phyloP scores from a whole-genome alignment of 1,140 invertebrate species.

The Bombus superbus region DNA sequence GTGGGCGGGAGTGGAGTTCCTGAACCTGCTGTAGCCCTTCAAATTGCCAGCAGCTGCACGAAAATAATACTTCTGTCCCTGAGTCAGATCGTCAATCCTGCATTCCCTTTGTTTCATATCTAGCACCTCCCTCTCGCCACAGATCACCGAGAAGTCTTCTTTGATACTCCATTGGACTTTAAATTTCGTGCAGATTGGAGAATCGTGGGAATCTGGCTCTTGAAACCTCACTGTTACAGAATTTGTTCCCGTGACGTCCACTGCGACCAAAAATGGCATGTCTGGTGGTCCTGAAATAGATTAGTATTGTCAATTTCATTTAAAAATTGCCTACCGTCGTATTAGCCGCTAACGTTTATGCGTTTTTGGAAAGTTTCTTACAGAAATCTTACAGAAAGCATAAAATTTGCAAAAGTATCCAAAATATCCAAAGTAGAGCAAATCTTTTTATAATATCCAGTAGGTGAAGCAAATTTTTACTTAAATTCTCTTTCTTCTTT shows the following conservation, averaged over 20 bases:
- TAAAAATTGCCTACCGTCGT: neutral
- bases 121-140: slow-evolving; percentile 90
- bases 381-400: too few species aligned
- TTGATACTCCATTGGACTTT: slow-evolving; percentile 95
- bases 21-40: slow-evolving; percentile 93
- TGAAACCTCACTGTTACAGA: slow-evolving; percentile 89
- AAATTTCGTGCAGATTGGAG: slow-evolving; percentile 93
- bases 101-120: slow-evolving; percentile 85
- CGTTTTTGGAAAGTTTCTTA: too few species aligned
- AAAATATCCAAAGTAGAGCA: too few species aligned
- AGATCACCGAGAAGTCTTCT: slow-evolving; percentile 90
- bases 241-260: slow-evolving; percentile 92
- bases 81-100: slow-evolving; percentile 85
- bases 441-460: too few species aligned
- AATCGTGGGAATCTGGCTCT: slow-evolving; percentile 87
- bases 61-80: slow-evolving; percentile 94
- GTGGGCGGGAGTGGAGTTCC: slow-evolving; percentile 89
- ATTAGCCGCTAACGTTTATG: too few species aligned
- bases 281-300: slow-evolving; percentile 88
- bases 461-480: too few species aligned
- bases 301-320: slow-evolving; percentile 62
- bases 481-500: too few species aligned
- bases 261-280: slow-evolving; percentile 88
- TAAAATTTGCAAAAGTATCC: too few species aligned
- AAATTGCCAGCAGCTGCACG: slow-evolving; percentile 93